phyloP scores from a whole-genome alignment of 2,797 vertebrate genomes.

The Megaceryle alcyon region DNA sequence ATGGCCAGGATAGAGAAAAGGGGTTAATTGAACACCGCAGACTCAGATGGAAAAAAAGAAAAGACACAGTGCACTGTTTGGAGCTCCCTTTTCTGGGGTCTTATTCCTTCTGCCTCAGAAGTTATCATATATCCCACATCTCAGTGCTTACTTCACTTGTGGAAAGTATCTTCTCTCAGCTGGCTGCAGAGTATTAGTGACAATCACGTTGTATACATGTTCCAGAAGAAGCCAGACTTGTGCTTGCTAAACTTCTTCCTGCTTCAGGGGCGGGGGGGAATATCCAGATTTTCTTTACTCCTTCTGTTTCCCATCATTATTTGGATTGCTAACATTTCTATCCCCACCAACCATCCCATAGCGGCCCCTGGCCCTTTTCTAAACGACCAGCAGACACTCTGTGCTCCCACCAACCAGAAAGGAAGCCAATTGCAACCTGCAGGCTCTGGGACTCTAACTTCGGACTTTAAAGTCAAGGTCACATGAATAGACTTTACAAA shows the following conservation, averaged over 20 bases:
- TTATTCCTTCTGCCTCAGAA: conserved; percentile 49
- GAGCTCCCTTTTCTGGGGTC: conserved; percentile 17
- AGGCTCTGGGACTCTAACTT: background rate
- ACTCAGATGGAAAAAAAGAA: background rate
- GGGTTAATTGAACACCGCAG: conserved; percentile 18
- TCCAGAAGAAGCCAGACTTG: conserved; percentile 29
- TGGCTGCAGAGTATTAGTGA: conserved; percentile 19
- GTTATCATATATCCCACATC: conserved; percentile 7
- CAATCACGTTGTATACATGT: background rate
- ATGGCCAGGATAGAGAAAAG: background rate
- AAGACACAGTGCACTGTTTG: background rate
- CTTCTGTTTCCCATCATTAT: conserved; percentile 58
- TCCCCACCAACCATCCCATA: background rate
- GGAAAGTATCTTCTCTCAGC: conserved; percentile 18
- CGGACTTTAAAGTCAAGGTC: background rate
- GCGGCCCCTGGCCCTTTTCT: background rate
- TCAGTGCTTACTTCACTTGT: background rate
- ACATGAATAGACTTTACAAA: background rate
- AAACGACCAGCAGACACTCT: background rate
- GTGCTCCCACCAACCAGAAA: background rate
- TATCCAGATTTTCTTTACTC: background rate
- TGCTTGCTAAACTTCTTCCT: background rate
- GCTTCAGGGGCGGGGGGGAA: background rate
- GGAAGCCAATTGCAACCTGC: background rate
- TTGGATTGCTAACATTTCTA: conserved; percentile 47